phyloP scores from a whole-genome alignment of 64 coral and sea anemone genomes.

The Porites lutea region DNA sequence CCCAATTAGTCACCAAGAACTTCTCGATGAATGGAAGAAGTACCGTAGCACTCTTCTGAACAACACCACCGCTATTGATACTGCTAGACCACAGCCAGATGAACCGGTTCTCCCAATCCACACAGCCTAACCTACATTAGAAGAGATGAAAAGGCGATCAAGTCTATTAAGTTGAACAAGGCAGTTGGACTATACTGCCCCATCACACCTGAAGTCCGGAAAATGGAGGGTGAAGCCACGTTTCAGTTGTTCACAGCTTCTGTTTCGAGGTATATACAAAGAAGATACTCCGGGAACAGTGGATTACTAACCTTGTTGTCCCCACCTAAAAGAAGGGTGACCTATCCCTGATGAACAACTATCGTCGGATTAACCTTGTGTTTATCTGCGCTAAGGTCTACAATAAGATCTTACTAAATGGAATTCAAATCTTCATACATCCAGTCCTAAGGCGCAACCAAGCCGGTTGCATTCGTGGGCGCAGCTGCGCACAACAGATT shows the following conservation, averaged over 20 bases:
- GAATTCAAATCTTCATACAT: too few species aligned
- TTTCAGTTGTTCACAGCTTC: not conserved
- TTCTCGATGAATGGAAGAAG: too few species aligned
- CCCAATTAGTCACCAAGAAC: too few species aligned
- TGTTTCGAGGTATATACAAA: not conserved
- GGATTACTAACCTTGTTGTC: not conserved
- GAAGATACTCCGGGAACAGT: not conserved
- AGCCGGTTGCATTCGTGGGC: too few species aligned
- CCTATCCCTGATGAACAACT: constrained; percentile 15
- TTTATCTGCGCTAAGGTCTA: not conserved
- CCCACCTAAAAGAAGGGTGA: constrained; percentile 13
- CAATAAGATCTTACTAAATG: not conserved
- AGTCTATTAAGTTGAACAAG: not conserved
- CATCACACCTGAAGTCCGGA: not conserved
- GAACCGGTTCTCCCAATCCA: not conserved
- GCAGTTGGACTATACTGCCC: too few species aligned
- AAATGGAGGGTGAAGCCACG: not conserved
- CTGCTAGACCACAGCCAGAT: too few species aligned
- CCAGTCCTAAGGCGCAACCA: too few species aligned
- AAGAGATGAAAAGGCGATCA: not conserved
- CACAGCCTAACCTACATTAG: not conserved
- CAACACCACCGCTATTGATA: too few species aligned
- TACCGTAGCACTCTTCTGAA: too few species aligned
- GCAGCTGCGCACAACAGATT: too few species aligned
- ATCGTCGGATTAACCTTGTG: not conserved